Base-by-base conservation (phyloP, 1,140 invertebrate genomes). In the Tribolium castaneum region DNA sequence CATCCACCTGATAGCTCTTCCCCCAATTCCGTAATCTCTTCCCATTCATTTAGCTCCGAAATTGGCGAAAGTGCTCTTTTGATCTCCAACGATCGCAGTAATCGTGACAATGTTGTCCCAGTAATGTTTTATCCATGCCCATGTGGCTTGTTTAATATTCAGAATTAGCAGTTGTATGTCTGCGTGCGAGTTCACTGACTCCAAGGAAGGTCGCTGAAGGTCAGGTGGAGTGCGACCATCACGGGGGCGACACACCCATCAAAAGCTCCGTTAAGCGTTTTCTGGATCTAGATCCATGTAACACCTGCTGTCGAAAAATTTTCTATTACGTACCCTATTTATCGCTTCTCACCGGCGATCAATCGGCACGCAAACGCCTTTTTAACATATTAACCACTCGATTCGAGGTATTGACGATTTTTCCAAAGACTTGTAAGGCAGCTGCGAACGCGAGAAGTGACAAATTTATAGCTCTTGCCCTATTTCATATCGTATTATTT, bases 111-210 rank as follows among this genome's bases (percentile, higher is more conserved):
- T 35, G 30, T 25, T 66, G 59, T 66, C 59, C 59, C 59, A 66
- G 59, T 66, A 66, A 66, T 35, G 59, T 66, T 66, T 66, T 12
- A 66, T 66, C 59, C 59, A 72, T 72, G 50, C 39, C 45, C 70
- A 73, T 73, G 71, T 73, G 71, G 71, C 52, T 22, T 73, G 71
- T 73, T 73, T 73, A 73, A 73, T 73, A 73, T 73, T 73, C 71
- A 73, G 71, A 73, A 73, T 73, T 73, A 73, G 71, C 71, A 73
- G 71, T 73, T 73, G 71, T 73, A 34, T 52, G 71, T 73, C 71
- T 73, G 71, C 71, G 52, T 73, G 52, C 71, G 49, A 35, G 71
- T 73, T 73, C 71, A 54, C n/a, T 73, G 71, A 73, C 71, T 73
- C 52, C 50, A 54, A 52, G 71, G 71, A 73, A 73, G 71, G 71